Evolutionary conservation across 1,140 invertebrate species (phyloP), one percentile per base, ranked within the genome.

Genomic region (Papilio polyxenes): DNA sequence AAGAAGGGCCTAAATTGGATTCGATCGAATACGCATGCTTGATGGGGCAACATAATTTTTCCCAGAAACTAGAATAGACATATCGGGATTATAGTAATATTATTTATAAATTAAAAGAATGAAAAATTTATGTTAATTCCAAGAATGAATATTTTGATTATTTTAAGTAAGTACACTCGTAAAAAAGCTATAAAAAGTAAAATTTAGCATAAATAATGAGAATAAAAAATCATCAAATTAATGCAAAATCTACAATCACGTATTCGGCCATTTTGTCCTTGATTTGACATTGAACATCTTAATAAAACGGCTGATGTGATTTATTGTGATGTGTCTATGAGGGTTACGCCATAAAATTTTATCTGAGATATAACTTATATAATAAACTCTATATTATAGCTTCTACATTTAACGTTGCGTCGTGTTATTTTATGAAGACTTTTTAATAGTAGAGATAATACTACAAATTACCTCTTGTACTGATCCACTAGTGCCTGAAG

Each of bases 321-420:
- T 79, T 79, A 79, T 15, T 23, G 76, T n/a, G 31, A 62, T 44
- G 0, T 79, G 13, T 79, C 76, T 79, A 79, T 62, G 75, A 78
- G 75, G 78, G 81, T 80, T 77, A 82, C 76, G 76, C 81, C 84
- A 81, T 87, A 83, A 87, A 87, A 85, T 77, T 59, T 87, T 88
- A 88, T 87, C 79, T 84, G 75, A 82, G 40, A 80, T 78, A 88
- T 86, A 88, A 84, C 84, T 88, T 81, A 83, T 75, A 65, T 23
- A 56, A 78, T 82, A 81, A 81, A 82, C 80, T 82, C 82, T 82
- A 83, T 69, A 75, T 77, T 77, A 40, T 80, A 65, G 83, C 85
- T 87, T 78, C 82, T 83, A 85, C 83, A 81, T 86, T 83, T 84
- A 84, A 49, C 62, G 81, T 49, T 81, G 80, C 51, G 7, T 77